Base-by-base conservation (phyloP, 1,140 invertebrate species). In the Atta texana region DNA sequence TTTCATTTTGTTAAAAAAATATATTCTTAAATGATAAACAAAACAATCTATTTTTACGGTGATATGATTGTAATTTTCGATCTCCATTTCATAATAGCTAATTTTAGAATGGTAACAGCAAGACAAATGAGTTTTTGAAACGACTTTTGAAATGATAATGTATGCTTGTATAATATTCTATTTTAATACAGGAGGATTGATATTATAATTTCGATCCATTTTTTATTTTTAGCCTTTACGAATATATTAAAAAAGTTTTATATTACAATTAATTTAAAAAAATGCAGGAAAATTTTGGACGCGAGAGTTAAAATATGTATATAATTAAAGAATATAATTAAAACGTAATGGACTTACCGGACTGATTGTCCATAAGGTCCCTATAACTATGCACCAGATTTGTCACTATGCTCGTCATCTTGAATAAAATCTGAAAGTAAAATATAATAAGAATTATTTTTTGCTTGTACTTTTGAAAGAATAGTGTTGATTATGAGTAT, bases 331-430 rank as follows among this genome's bases (percentile, higher is more conserved):
- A 44, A 55, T 53, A 78, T 51, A n/a, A 34, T 66, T 34, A 28
- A 53, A 80, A 80, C 0, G 7, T 3, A 49, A 3, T 51, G 49
- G 8, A 81, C 97, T 97, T 95, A 98, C 97, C 97, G 92, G 97
- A 97, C 95, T 96, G 97, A 92, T 97, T 97, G 92, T 97, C 96
- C 96, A 98, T 97, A 84, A 98, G 96, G 93, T 98, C 97, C 94
- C 96, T 96, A 93, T 98, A 98, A 94, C 97, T 96, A 93, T 97
- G 95, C 89, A 97, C 95, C 75, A 97, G 93, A 94, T 96, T 96
- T 87, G 96, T 96, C 91, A 97, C 96, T 94, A 96, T 94, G 87
- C 95, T 96, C 89, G 96, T 96, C 96, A 97, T 97, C 91, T 96
- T 96, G 95, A 53, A 93, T 92, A 93, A 87, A 93, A 94, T 96